Percentiles rank a stretch among this genome's conserved stretches.
Conservation (phyloP, 2,113 vertebrate genomes). For the Campylomormyrus numenius region DNA sequence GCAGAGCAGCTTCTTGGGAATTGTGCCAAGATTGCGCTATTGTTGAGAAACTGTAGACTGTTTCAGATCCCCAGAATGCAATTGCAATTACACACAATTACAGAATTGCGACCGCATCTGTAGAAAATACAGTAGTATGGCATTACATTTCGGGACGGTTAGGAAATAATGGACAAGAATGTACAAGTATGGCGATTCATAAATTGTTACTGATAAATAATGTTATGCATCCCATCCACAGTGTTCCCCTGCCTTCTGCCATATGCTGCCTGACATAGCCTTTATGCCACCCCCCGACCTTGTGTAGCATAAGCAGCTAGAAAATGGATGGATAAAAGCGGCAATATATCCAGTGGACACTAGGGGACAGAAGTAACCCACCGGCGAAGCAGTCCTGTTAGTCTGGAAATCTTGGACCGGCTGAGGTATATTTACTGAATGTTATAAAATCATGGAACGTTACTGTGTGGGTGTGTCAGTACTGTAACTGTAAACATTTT, state of each 20-base stretch:
- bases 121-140: background rate
- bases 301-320: background rate
- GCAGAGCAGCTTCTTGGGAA: background rate
- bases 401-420: background rate
- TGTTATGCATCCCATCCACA: background rate
- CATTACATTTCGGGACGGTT: background rate
- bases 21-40: background rate
- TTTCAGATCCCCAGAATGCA: background rate
- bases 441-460: background rate
- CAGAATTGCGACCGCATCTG: background rate
- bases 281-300: background rate
- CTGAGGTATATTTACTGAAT: background rate
- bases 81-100: background rate
- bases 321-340: background rate
- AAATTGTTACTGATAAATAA: background rate
- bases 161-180: background rate
- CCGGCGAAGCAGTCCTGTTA: background rate
- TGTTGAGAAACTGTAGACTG: background rate
- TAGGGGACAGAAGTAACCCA: background rate
- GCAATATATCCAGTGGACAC: background rate
- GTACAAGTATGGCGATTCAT: background rate
- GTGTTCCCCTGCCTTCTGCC: background rate
- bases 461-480: conserved; percentile 3
- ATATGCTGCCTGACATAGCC: background rate
- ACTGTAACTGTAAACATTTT: background rate